Conservation (phyloP, 2,888 invertebrate species). For the Mesoligia furuncula region DNA sequence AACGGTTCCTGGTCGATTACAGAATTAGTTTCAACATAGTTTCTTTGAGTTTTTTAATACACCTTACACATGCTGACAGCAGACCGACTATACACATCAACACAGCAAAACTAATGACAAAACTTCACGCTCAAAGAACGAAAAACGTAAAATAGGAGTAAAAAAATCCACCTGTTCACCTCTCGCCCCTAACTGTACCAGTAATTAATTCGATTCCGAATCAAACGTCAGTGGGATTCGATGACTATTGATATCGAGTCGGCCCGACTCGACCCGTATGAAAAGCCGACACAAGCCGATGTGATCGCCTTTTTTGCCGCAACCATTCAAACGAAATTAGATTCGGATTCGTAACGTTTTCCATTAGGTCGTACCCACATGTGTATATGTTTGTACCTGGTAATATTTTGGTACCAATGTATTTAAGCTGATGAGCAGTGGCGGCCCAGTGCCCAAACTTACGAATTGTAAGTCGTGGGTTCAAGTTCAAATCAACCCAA, state of each 20-base stretch:
- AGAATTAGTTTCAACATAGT: neutral
- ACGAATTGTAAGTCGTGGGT: too few species aligned
- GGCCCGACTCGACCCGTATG: slow-evolving; percentile 68
- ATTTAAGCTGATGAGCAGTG: slow-evolving; percentile 2
- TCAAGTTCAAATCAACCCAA: too few species aligned
- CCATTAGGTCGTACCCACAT: slow-evolving; percentile 60
- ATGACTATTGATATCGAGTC: slow-evolving; percentile 85
- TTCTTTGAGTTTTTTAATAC: neutral
- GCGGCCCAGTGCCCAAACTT: too few species aligned
- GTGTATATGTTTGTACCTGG: neutral
- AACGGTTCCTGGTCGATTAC: neutral
- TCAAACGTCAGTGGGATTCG: slow-evolving; percentile 75
- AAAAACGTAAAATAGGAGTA: slow-evolving; percentile 37
- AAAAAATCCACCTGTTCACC: slow-evolving; percentile 77
- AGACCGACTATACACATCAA: neutral
- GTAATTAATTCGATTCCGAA: slow-evolving; percentile 84
- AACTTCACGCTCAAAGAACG: slow-evolving; percentile 49
- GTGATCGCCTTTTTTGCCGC: slow-evolving; percentile 85
- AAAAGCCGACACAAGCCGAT: slow-evolving; percentile 84
- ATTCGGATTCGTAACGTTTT: slow-evolving; percentile 83
- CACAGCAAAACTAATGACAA: slow-evolving; percentile 48
- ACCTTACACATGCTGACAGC: neutral
- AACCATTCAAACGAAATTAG: slow-evolving; percentile 85
- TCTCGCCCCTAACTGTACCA: slow-evolving; percentile 79
- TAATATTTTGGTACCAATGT: slow-evolving; percentile 17